Evolutionary conservation across 2,113 vertebrate genomes (phyloP).

Genomic region (Menidia beryllina): DNA sequence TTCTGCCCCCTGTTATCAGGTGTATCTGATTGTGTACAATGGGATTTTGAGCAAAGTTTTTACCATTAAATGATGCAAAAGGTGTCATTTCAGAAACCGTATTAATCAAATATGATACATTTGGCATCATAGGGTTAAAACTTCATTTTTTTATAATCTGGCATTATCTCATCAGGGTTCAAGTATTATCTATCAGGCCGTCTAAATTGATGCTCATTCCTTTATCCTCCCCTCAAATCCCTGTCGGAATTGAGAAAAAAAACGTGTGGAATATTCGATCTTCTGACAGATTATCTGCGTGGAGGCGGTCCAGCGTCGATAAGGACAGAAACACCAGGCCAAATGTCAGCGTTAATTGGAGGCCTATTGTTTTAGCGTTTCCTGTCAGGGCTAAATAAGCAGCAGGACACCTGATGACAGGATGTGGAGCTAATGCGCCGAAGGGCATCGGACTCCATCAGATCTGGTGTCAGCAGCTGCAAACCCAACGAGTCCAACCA

Average conservation of each 20-base stretch:
- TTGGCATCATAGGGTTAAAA: no score
- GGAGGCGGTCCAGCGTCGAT: conserved; percentile 43
- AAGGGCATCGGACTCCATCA: conserved; percentile 36
- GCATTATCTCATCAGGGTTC: conserved; percentile 46
- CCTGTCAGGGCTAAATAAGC: conserved; percentile 57
- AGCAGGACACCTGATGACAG: conserved; percentile 45
- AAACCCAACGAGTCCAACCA: conserved; percentile 34
- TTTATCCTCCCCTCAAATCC: conserved; percentile 30
- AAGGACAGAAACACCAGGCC: conserved; percentile 44
- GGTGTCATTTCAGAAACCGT: no score
- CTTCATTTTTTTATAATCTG: no score
- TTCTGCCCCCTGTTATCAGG: no score
- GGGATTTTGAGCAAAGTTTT: no score
- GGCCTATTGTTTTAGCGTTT: conserved; percentile 53
- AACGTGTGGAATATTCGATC: conserved; percentile 26
- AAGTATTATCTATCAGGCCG: conserved; percentile 40
- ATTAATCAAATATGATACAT: no score
- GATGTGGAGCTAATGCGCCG: conserved; percentile 48
- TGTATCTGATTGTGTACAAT: no score
- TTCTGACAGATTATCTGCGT: conserved; percentile 47
- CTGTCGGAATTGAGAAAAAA: conserved; percentile 45
- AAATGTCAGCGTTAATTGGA: conserved; percentile 78
- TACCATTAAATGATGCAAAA: no score
- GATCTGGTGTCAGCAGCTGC: conserved; percentile 56
- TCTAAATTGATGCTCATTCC: conserved; percentile 48